Percentiles rank a stretch among this genome's conserved stretches.
Conservation (phyloP, 2,113 vertebrate species). For the Guaruba guarouba region DNA sequence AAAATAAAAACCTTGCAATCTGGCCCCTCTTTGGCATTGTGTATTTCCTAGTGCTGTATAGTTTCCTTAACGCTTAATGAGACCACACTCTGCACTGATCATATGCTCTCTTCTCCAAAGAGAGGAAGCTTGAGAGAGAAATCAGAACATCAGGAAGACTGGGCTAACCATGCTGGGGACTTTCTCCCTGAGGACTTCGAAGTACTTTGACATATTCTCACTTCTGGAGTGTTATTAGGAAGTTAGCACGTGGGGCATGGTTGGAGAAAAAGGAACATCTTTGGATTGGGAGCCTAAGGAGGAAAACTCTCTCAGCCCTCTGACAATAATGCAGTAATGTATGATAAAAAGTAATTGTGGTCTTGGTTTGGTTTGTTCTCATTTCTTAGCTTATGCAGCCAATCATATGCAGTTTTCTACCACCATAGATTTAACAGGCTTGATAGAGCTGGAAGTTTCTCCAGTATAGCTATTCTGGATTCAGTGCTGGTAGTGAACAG, state of each 20-base stretch:
- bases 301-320: rapidly evolving
- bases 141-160: neutral
- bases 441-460: neutral
- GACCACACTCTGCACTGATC: neutral
- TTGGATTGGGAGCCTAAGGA: neutral
- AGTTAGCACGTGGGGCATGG: too few species aligned
- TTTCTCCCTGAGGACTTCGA: neutral
- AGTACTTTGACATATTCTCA: neutral
- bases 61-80: neutral
- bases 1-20: neutral
- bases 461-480: neutral
- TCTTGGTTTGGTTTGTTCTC: neutral
- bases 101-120: neutral
- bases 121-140: neutral
- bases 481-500: neutral
- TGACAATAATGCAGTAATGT: too few species aligned
- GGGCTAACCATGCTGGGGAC: neutral
- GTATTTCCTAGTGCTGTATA: neutral
- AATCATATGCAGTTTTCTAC: neutral
- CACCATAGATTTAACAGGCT: neutral
- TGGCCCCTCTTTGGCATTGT: neutral
- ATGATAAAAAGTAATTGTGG: rapidly evolving
- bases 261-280: neutral
- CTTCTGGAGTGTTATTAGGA: neutral
- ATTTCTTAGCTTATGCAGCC: neutral